Percentiles rank a stretch among this genome's conserved stretches.
These are phyloP conservation scores for Drosophila nannoptera DNA, from an alignment of 1,140 invertebrate species.

Conservation along the genomic window DNA sequence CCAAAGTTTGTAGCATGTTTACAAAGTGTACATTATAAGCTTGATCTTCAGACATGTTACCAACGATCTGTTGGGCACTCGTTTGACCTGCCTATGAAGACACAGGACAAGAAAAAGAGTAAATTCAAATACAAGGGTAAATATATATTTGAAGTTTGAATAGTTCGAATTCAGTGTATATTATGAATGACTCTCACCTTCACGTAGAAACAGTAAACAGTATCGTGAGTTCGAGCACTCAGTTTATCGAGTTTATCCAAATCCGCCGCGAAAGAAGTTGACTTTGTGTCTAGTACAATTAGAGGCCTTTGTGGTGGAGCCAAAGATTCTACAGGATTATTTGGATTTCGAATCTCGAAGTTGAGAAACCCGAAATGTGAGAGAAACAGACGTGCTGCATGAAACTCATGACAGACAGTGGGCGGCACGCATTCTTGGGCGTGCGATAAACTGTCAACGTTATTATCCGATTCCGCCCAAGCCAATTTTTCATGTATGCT, in stretches of 20 bases:
- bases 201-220: slow-evolving; percentile 97
- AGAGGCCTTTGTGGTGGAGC: slow-evolving; percentile 82
- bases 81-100: slow-evolving; percentile 89
- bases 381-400: slow-evolving; percentile 94
- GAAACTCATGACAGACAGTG: slow-evolving; percentile 91
- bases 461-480: slow-evolving; percentile 78
- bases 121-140: neutral
- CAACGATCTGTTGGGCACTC: slow-evolving; percentile 86
- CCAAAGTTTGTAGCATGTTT: slow-evolving; percentile 90
- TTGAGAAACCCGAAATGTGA: slow-evolving; percentile 96
- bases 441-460: slow-evolving; percentile 69
- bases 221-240: slow-evolving; percentile 92
- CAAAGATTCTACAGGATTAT: slow-evolving; percentile 66
- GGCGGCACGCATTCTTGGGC: slow-evolving; percentile 89
- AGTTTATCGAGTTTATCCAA: slow-evolving; percentile 87
- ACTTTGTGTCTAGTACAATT: slow-evolving; percentile 87
- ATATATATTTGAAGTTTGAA: neutral
- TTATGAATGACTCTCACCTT: slow-evolving; percentile 82
- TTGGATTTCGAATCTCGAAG: slow-evolving; percentile 84
- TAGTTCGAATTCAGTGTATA: neutral
- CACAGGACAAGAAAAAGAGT: slow-evolving; percentile 85
- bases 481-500: slow-evolving; percentile 78
- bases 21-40: slow-evolving; percentile 83
- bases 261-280: slow-evolving; percentile 86
- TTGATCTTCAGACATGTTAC: slow-evolving; percentile 86